Base-by-base conservation (phyloP, 2,797 vertebrate genomes). In the Chrosomus eos region DNA sequence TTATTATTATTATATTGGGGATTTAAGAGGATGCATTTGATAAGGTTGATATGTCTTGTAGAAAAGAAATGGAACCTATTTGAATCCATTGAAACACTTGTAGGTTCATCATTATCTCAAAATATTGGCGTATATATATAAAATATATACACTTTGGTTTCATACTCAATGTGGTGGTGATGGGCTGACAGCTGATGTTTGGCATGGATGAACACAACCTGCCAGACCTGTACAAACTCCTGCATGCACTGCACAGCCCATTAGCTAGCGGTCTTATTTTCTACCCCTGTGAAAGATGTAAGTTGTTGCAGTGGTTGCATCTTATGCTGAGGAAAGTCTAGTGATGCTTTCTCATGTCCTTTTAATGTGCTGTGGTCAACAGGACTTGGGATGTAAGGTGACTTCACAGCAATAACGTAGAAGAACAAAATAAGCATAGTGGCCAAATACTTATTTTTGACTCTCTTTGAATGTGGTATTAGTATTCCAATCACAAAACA, bases 171-270 rank as follows among this genome's bases (percentile, higher is more conserved):
- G 55, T 64, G 38, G 38, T 48, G 10, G 10, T 79, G 40, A 43
- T 62, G 36, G 36, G 16, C 60, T 64, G 9, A 79, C 38, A 66
- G 26, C 26, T 31, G 38, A 78, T 28, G 60, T 66, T 45, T 48
- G 26, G 60, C 26, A 79, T 5, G 60, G 28, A 18, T 78, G 7
- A 78, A 26, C 21, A 66, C 60, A 64, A 48, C 10, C 60, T 78
- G n/a, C n/a, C 76, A 64, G n/a, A 78, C 16, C n/a, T 66, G 40
- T 66, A 48, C 58, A 80, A 51, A 80, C 38, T 31, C n/a, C 26
- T 14, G 26, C 40, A 64, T 21, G 60, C 77, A 45, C 1, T 6
- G 18, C 58, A 31, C 76, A 60, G 19, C 10, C 28, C n/a, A 26
- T 45, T 38, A 62, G 58, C 16, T 28, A 45, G 18, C 58, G 66